Conservation (phyloP, 1,140 invertebrate genomes). For the Macrobrachium rosenbergii region DNA sequence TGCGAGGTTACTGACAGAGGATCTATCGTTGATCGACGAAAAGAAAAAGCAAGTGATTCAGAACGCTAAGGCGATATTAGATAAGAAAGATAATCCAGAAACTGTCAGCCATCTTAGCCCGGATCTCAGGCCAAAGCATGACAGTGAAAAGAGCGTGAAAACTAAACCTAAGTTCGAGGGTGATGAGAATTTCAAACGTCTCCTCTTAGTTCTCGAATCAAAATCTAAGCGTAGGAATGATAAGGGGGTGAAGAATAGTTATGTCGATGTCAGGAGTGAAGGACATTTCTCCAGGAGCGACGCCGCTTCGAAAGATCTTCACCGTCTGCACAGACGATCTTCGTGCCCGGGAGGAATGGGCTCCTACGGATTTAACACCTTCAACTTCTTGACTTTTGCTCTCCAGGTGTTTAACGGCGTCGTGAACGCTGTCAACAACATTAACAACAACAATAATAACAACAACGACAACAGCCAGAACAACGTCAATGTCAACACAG, state of each 20-base stretch:
- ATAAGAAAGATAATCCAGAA: too few species aligned
- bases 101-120: too few species aligned
- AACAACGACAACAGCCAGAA: slow-evolving; percentile 64
- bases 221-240: too few species aligned
- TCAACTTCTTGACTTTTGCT: slow-evolving; percentile 61
- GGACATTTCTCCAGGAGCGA: neutral
- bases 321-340: neutral
- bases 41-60: too few species aligned
- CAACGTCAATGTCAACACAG: slow-evolving; percentile 53
- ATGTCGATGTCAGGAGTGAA: too few species aligned
- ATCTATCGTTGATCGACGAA: too few species aligned
- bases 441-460: slow-evolving; percentile 65
- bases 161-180: neutral
- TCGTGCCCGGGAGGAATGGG: slow-evolving; percentile 36
- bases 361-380: slow-evolving; percentile 62
- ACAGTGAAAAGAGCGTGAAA: neutral
- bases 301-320: too few species aligned
- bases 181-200: neutral
- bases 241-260: too few species aligned
- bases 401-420: slow-evolving; percentile 60
- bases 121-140: too few species aligned
- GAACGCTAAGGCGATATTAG: too few species aligned
- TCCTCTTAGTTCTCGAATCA: too few species aligned
- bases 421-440: slow-evolving; percentile 60
- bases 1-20: too few species aligned